Evolutionary conservation across 2,113 vertebrate species (phyloP), one percentile per base, ranked within the genome.

Genomic region (human (Homo sapiens)): DNA sequence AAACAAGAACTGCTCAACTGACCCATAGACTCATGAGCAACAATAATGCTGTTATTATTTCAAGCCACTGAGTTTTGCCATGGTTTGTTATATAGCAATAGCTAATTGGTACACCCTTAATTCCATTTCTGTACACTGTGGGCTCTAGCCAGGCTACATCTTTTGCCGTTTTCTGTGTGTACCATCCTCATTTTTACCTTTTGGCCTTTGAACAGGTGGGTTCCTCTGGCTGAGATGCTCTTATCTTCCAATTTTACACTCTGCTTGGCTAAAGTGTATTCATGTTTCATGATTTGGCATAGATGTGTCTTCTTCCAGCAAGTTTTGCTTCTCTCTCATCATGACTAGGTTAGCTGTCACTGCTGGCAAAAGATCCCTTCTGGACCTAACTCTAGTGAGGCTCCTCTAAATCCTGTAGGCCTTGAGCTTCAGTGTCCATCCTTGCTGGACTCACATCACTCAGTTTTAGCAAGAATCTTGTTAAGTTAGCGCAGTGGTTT

Each of bases 1-100:
- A 93, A 52, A 85, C 17, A 55, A 79, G 55, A 66, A 17, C 27
- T 68, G 23, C 50, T 87, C 79, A 84, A 73, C 35, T 79, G 50
- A 72, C 57, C 25, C 30, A 14, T 8, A 48, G 73, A 91, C 32
- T 75, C 50, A 55, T 22, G 35, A 76, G 14, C n/a, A 85, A 55
- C 43, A 78, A 43, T 57, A 83, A 52, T 57, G 18, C 30, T 61
- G 20, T 80, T 87, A 30, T 52, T 93, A 79, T 35, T 80, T 80
- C 64, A 95, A 84, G 20, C 40, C 50, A 32, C 83, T 59, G 88
- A 79, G 55, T 93, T 78, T 82, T 66, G 52, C 32, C 23, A 35
- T 43, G 35, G 25, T 45, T 80, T 95, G 64, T 95, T 91, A 93
- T n/a, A 73, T 10, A 97, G 81, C 66, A 35, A 17, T 81, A 66